A percentile compares a stretch with the other conserved stretches of the same genome.
Conservation (phyloP, 2,888 invertebrate genomes). For the Macropis europaea region DNA sequence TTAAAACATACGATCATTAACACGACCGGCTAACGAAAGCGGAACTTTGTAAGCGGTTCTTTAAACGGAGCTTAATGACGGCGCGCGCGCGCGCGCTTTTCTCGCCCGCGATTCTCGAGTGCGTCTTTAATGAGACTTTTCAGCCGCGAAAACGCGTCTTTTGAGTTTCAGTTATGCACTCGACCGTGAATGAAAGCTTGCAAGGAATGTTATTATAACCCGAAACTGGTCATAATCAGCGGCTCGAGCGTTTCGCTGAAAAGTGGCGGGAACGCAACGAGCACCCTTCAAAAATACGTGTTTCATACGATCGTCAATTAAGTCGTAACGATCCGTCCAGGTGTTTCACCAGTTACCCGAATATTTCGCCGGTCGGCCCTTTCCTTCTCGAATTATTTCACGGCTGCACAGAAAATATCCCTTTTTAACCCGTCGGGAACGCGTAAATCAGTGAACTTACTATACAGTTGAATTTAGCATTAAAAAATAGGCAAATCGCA, state of each 20-base stretch:
- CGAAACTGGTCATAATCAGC: conserved; percentile 30
- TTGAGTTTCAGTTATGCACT: conserved; percentile 8
- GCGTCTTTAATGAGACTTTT: conserved; percentile 47
- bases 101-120: conserved; percentile 7
- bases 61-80: conserved; percentile 29
- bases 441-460: no score
- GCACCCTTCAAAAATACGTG: not conserved
- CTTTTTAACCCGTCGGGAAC: no score
- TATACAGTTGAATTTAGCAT: no score
- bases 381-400: no score
- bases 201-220: conserved; percentile 13
- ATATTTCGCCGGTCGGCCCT: no score
- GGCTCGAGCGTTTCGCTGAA: not conserved
- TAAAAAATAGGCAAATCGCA: no score
- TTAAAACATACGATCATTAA: conserved; percentile 34
- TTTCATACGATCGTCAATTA: not conserved
- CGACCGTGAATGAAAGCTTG: not conserved
- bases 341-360: no score
- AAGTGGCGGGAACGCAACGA: not conserved
- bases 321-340: not conserved
- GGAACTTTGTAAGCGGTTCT: conserved; percentile 16
- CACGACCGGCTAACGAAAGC: conserved; percentile 19
- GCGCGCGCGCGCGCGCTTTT: conserved; percentile 1
- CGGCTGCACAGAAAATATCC: no score
- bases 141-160: conserved; percentile 26